Evolutionary conservation across 2,888 invertebrate species (phyloP).

Genomic region (Furcula furcula): DNA sequence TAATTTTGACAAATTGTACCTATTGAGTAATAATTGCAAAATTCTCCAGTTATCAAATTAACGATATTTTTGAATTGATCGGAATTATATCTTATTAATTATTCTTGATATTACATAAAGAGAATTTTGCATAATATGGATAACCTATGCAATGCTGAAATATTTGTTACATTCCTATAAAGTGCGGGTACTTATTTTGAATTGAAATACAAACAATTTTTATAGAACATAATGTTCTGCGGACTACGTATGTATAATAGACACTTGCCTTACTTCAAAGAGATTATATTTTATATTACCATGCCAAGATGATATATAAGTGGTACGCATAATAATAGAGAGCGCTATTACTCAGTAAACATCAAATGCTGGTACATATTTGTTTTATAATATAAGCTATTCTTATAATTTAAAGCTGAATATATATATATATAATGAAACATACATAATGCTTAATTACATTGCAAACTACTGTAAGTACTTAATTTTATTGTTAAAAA

Average conservation of each 20-base stretch:
- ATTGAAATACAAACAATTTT: slow-evolving; percentile 63
- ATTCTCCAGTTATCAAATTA: slow-evolving; percentile 43
- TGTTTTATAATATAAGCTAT: too few species aligned
- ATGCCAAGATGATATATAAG: slow-evolving; percentile 33
- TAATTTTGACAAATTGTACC: slow-evolving; percentile 65
- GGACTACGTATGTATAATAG: slow-evolving; percentile 30
- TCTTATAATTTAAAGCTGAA: too few species aligned
- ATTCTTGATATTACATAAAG: slow-evolving; percentile 11
- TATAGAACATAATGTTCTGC: slow-evolving; percentile 30
- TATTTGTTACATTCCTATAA: slow-evolving; percentile 59
- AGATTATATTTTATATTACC: slow-evolving; percentile 30
- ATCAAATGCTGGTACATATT: too few species aligned
- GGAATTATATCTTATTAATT: too few species aligned
- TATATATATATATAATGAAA: too few species aligned
- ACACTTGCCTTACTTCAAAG: slow-evolving; percentile 31
- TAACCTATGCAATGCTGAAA: slow-evolving; percentile 40
- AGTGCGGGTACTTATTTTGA: slow-evolving; percentile 69
- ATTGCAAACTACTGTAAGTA: too few species aligned
- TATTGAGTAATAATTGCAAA: slow-evolving; percentile 52
- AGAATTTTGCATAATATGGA: slow-evolving; percentile 51
- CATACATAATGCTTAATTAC: too few species aligned
- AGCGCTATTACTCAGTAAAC: slow-evolving; percentile 25
- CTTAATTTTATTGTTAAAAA: too few species aligned
- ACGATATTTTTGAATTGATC: slow-evolving; percentile 16
- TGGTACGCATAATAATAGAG: slow-evolving; percentile 33